A percentile compares a stretch with the other conserved stretches of the same genome.
Conservation (phyloP, 2,113 vertebrate species). For the Festucalex cinctus region DNA sequence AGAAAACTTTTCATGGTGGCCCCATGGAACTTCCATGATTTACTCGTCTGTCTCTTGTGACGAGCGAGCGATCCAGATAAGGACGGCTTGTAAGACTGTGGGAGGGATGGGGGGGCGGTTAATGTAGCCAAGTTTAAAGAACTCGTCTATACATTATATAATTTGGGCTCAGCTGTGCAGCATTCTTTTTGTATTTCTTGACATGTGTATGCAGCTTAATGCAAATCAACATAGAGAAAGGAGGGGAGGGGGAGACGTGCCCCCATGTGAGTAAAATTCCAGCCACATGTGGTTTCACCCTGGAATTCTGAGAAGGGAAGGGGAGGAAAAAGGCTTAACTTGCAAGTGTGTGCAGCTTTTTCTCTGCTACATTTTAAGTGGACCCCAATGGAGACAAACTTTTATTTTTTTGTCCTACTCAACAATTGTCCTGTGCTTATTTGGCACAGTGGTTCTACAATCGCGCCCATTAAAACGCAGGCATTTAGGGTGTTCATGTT, state of each 20-base stretch:
- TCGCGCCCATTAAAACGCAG: background rate
- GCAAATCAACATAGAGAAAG: background rate
- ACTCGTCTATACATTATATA: background rate
- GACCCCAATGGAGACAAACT: conserved; percentile 9
- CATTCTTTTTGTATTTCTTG: background rate
- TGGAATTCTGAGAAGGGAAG: conserved; percentile 22
- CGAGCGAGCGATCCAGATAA: background rate
- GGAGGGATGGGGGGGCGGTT: background rate
- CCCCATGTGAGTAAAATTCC: conserved; percentile 29
- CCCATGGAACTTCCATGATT: background rate
- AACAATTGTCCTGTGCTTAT: background rate
- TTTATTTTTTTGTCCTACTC: background rate
- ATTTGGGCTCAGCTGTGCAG: background rate
- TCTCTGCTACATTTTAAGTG: conserved; percentile 21
- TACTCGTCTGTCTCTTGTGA: background rate
- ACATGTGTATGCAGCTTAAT: conserved; percentile 1
- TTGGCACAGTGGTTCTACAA: background rate
- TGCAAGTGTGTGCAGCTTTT: conserved; percentile 33
- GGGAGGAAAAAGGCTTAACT: conserved; percentile 25
- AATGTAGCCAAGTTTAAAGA: background rate
- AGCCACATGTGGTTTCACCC: conserved; percentile 38
- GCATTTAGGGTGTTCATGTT: too few species aligned
- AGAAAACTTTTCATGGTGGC: background rate
- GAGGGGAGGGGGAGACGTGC: background rate
- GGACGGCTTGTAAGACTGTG: background rate